These are phyloP conservation scores for Stenchaetothrips biformis DNA, from an alignment of 2,888 invertebrate species.

Conservation along the genomic window DNA sequence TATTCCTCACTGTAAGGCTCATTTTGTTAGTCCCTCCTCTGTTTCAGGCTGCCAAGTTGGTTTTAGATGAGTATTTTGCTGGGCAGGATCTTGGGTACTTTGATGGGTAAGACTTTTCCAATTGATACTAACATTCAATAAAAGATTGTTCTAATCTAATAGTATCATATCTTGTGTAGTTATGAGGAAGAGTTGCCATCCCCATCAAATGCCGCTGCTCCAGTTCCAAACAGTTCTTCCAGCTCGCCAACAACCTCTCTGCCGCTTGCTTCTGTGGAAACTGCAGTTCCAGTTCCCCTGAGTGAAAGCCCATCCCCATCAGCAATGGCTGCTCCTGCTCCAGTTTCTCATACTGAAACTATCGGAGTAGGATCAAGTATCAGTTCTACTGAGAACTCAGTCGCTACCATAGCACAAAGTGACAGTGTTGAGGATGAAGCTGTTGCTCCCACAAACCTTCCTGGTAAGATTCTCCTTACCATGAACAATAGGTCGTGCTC, in stretches of 20 bases:
- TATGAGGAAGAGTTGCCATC: slow-evolving; percentile 33
- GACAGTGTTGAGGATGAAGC: slow-evolving; percentile 34
- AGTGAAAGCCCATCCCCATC: neutral
- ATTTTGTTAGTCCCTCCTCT: neutral
- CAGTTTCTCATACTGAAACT: too few species aligned
- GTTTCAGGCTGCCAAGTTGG: slow-evolving; percentile 73
- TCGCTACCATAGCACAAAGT: neutral
- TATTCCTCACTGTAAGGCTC: slow-evolving; percentile 27
- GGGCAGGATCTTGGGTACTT: slow-evolving; percentile 41
- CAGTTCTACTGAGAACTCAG: neutral
- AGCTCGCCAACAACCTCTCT: neutral
- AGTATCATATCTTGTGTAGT: slow-evolving; percentile 11
- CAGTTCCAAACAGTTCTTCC: neutral
- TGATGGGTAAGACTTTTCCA: slow-evolving; percentile 26
- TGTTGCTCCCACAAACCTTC: neutral
- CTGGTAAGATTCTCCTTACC: neutral
- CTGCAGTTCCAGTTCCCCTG: neutral
- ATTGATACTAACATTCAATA: slow-evolving; percentile 28
- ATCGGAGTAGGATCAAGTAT: neutral
- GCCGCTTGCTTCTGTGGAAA: neutral
- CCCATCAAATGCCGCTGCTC: neutral
- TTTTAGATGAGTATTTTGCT: slow-evolving; percentile 79
- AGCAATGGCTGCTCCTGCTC: too few species aligned
- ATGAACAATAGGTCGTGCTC: too few species aligned
- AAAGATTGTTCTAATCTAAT: slow-evolving; percentile 30